A percentile compares a stretch with the other conserved stretches of the same genome.
phyloP scores from a whole-genome alignment of 1,140 invertebrate genomes.

The Bombyx mandarina region DNA sequence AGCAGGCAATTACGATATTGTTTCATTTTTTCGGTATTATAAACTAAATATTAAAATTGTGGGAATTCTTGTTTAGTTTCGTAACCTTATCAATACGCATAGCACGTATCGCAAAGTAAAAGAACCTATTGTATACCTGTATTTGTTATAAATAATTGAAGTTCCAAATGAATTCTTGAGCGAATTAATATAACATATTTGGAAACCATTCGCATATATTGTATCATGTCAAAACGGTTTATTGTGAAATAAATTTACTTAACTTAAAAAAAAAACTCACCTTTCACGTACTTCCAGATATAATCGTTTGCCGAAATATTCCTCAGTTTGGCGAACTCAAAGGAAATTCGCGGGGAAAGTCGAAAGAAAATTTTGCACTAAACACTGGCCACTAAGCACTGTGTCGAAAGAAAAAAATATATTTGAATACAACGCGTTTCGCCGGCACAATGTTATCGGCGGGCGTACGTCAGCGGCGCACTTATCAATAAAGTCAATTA shows the following conservation, averaged over 20 bases:
- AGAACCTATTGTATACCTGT: not conserved
- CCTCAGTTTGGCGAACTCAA: constrained; percentile 50
- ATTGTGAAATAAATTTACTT: too few species aligned
- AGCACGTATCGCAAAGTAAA: too few species aligned
- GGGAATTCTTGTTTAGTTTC: too few species aligned
- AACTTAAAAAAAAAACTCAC: constrained; percentile 29
- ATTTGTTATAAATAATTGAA: constrained; percentile 11
- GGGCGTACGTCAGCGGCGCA: constrained; percentile 40
- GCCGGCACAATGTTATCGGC: constrained; percentile 37
- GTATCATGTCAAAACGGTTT: too few species aligned
- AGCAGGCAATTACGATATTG: too few species aligned
- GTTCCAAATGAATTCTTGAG: not conserved
- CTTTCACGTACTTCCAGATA: constrained; percentile 63
- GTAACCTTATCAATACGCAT: too few species aligned
- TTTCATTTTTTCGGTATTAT: too few species aligned
- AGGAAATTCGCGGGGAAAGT: constrained; percentile 37
- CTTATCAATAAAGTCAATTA: constrained; percentile 40
- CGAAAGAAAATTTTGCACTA: constrained; percentile 27
- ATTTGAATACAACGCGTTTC: constrained; percentile 15
- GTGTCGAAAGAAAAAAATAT: constrained; percentile 6
- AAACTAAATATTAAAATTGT: too few species aligned
- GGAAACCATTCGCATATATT: too few species aligned
- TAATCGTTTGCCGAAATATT: constrained; percentile 50
- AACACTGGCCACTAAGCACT: constrained; percentile 40
- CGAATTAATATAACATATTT: too few species aligned